phyloP scores from a whole-genome alignment of 2,797 vertebrate genomes.

The Stomatorhinus walkeri region DNA sequence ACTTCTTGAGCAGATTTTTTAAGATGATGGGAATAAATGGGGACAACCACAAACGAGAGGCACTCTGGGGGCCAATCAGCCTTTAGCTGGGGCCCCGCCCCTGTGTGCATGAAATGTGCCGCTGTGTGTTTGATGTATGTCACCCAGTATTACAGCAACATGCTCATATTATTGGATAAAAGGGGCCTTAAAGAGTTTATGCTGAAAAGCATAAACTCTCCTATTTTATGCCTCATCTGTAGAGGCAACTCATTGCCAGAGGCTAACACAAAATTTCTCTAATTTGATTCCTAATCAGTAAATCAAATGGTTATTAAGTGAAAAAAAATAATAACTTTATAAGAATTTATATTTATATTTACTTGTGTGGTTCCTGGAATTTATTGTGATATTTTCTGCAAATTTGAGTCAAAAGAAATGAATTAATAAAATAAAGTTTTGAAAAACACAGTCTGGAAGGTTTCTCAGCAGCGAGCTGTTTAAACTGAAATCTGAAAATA shows the following conservation, averaged over 20 bases:
- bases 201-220: background rate
- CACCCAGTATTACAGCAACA: background rate
- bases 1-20: background rate
- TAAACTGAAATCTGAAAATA: background rate
- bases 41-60: background rate
- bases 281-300: background rate
- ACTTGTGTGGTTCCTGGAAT: background rate
- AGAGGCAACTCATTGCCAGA: background rate
- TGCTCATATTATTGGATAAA: background rate
- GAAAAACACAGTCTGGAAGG: background rate
- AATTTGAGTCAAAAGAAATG: background rate
- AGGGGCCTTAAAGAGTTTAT: background rate
- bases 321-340: background rate
- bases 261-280: background rate
- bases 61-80: background rate
- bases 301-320: background rate
- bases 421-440: background rate
- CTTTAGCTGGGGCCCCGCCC: background rate
- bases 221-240: background rate
- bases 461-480: background rate
- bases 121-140: background rate
- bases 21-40: background rate
- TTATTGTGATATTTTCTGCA: background rate
- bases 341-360: background rate
- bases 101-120: background rate